Evolutionary conservation across 2,113 vertebrate genomes (phyloP).

Genomic region (Oryzias melastigma): DNA sequence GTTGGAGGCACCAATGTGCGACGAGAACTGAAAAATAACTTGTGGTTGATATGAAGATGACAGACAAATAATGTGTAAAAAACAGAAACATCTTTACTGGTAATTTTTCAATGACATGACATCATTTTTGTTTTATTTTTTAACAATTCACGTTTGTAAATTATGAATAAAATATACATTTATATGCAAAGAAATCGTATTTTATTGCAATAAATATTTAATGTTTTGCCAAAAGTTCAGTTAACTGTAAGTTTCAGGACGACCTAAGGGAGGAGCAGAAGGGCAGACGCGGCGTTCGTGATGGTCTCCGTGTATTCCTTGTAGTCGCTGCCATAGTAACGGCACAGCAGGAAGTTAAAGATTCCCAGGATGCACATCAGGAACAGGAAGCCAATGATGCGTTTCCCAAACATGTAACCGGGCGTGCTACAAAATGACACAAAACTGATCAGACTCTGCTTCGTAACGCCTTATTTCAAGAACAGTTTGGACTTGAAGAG

Average conservation of each 20-base stretch:
- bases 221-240: background rate
- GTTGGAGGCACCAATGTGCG: background rate
- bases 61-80: background rate
- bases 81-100: background rate
- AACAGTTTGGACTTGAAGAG: background rate
- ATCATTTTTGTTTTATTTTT: background rate
- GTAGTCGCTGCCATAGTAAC: slow-evolving; percentile 81
- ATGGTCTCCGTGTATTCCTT: slow-evolving; percentile 85
- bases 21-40: background rate
- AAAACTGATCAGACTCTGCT: background rate
- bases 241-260: background rate
- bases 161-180: background rate
- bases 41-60: background rate
- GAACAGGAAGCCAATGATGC: slow-evolving; percentile 87
- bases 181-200: too few relatives aligned
- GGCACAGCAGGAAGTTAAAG: slow-evolving; percentile 83
- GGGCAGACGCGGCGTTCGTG: slow-evolving; percentile 80
- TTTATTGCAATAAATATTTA: slow-evolving; percentile 26
- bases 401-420: slow-evolving; percentile 92
- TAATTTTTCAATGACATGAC: background rate
- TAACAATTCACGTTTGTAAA: background rate
- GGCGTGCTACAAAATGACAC: slow-evolving; percentile 79
- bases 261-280: slow-evolving; percentile 88
- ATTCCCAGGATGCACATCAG: slow-evolving; percentile 90
- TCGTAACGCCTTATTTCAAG: background rate